Evolutionary conservation across 2,888 invertebrate species (phyloP).

Genomic region (Netelia melanura): DNA sequence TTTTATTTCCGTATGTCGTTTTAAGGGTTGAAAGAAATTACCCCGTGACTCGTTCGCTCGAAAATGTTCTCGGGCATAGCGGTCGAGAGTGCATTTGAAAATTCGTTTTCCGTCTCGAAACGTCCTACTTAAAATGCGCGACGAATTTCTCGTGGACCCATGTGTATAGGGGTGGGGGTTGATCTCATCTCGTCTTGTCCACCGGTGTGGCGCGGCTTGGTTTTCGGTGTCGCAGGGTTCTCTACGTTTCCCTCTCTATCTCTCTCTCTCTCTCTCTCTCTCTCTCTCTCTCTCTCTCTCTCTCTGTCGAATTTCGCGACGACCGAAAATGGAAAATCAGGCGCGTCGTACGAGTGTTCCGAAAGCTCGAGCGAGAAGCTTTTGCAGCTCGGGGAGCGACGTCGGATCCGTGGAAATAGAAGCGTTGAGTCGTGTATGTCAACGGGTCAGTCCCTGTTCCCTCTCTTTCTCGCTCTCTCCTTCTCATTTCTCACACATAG

Average conservation of each 20-base stretch:
- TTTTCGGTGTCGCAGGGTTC: constrained; percentile 35
- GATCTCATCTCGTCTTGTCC: constrained; percentile 44
- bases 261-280: constrained; percentile 9
- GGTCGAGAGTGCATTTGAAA: constrained; percentile 27
- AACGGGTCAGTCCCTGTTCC: constrained; percentile 54
- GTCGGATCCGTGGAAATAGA: constrained; percentile 67
- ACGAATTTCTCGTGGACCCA: neutral
- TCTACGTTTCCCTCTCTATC: constrained; percentile 10
- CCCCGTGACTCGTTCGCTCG: neutral
- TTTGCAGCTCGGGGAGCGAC: constrained; percentile 23
- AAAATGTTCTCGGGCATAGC: neutral
- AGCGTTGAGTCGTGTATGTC: constrained; percentile 66
- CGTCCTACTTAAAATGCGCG: constrained; percentile 44
- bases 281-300: constrained; percentile 8
- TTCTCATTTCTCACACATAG: neutral
- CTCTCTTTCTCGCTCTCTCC: constrained; percentile 4
- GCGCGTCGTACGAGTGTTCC: constrained; percentile 48
- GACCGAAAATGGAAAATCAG: constrained; percentile 68
- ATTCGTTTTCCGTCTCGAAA: constrained; percentile 27
- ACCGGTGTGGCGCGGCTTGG: constrained; percentile 40
- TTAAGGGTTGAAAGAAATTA: neutral
- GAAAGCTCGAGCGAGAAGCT: constrained; percentile 33
- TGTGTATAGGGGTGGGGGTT: neutral
- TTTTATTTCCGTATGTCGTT: too few species aligned
- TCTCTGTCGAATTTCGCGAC: constrained; percentile 42